Evolutionary conservation across 1,140 invertebrate genomes (phyloP).

Genomic region (Melipona quadrifasciata): DNA sequence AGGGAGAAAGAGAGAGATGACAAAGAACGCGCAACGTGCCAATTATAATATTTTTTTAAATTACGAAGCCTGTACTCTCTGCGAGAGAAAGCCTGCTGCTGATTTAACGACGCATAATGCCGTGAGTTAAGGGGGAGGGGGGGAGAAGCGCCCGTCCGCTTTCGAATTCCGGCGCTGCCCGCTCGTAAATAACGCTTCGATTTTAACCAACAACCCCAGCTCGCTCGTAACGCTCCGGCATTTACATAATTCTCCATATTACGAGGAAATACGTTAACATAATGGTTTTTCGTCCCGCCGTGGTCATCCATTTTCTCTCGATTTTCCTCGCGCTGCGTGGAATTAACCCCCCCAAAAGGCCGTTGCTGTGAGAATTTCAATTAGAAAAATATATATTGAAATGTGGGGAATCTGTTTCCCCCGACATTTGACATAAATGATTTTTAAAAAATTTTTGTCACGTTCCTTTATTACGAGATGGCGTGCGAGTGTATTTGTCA

Average conservation of each 20-base stretch:
- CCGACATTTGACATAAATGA: too few species aligned
- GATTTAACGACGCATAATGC: constrained; percentile 3
- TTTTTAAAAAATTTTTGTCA: too few species aligned
- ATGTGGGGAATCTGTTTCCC: too few species aligned
- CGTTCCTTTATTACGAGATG: too few species aligned
- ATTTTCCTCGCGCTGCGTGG: background rate
- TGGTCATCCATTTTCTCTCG: background rate
- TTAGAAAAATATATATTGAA: too few species aligned
- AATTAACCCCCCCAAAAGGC: background rate
- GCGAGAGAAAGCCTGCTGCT: background rate
- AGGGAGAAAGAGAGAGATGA: too few species aligned
- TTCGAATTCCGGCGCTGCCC: background rate
- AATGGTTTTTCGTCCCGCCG: background rate
- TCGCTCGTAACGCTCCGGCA: background rate
- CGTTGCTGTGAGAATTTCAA: too few species aligned
- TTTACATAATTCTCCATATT: constrained; percentile 23
- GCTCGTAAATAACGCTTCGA: constrained; percentile 17
- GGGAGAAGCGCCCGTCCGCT: background rate
- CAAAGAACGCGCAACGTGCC: background rate
- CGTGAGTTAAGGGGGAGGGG: background rate
- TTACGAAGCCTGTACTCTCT: background rate
- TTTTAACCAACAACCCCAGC: background rate
- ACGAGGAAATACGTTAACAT: background rate
- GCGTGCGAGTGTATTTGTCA: too few species aligned
- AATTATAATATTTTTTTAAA: background rate